Evolutionary conservation across 2,797 vertebrate species (phyloP).

Genomic region (Xenentodon cancila): DNA sequence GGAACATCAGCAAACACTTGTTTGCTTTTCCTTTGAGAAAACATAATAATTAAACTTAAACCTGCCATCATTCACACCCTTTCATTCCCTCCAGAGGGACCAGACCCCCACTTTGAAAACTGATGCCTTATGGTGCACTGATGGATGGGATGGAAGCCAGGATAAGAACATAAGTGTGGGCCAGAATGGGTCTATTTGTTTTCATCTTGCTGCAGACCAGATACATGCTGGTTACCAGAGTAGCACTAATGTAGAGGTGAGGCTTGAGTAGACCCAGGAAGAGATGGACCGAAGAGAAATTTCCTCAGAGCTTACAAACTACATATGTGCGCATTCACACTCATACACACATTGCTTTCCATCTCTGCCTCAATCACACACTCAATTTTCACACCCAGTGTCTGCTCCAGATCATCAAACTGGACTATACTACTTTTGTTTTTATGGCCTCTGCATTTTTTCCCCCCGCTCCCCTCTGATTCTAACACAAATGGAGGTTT

Average conservation of each 20-base stretch:
- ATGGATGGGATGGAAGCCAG: background rate
- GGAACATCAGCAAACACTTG: background rate
- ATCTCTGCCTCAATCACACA: slow-evolving; percentile 21
- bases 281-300: slow-evolving; percentile 56
- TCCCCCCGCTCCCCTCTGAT: slow-evolving; percentile 18
- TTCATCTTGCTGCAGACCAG: slow-evolving; percentile 24
- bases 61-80: background rate
- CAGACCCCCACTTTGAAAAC: background rate
- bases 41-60: background rate
- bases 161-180: background rate
- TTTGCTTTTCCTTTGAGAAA: background rate
- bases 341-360: slow-evolving; percentile 13
- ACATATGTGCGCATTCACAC: slow-evolving; percentile 16
- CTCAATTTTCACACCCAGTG: slow-evolving; percentile 38
- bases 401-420: slow-evolving; percentile 52
- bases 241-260: slow-evolving; percentile 41
- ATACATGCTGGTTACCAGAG: slow-evolving; percentile 39
- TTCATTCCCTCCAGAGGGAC: background rate
- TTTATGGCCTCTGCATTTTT: slow-evolving; percentile 32
- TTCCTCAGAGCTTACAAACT: slow-evolving; percentile 36
- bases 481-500: slow-evolving; percentile 27
- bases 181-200: slow-evolving; percentile 5
- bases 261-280: slow-evolving; percentile 37
- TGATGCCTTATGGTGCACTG: background rate
- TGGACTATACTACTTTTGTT: slow-evolving; percentile 35